Evolutionary conservation across 2,113 vertebrate genomes (phyloP), one percentile per base, ranked within the genome.

Genomic region (Ascaphus truei): DNA sequence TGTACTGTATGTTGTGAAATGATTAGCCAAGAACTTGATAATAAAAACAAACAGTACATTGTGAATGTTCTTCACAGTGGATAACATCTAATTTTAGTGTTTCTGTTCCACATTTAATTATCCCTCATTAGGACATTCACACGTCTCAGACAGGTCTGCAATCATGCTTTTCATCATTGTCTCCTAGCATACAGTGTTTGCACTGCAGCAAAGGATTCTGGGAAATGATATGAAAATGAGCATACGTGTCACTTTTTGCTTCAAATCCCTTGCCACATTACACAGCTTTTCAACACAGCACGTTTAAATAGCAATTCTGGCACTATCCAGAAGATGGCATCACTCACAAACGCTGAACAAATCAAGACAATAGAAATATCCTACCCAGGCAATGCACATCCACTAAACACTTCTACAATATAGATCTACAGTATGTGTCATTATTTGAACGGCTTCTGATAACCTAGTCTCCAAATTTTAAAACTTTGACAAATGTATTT

Each of bases 261-360:
- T 30, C 0, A 3, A 41, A 48, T 27, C 53, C 60, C 53, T 16
- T 10, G 51, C 23, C 2, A 36, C 3, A 8, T 1, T 7, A 1
- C 0, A 27, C 5, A 7, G 27, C 62, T 61, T 7, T 0, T n/a
- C n/a, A 31, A 7, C 7, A 7, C 11, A 1, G 2, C n/a, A n/a
- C 51, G 60, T 33, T 39, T 58, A 57, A 7, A 22, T 18, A 16
- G 45, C 30, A 80, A 48, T 81, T 75, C 78, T 56, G 1, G 16
- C 1, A 74, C 71, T 2, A 43, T 4, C 80, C 85, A 81, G 82
- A 48, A 86, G 85, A 71, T 85, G 84, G 83, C 77, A 56, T 7
- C 41, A 75, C 30, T 4, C 33, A 63, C 85, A 81, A 55, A 39
- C 58, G 63, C 20, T 57, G 72, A 22, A 55, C 2, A 0, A 0